A percentile compares a stretch with the other conserved stretches of the same genome.
Conservation (phyloP, 2,797 vertebrate species). For the Eulemur rubriventer region DNA sequence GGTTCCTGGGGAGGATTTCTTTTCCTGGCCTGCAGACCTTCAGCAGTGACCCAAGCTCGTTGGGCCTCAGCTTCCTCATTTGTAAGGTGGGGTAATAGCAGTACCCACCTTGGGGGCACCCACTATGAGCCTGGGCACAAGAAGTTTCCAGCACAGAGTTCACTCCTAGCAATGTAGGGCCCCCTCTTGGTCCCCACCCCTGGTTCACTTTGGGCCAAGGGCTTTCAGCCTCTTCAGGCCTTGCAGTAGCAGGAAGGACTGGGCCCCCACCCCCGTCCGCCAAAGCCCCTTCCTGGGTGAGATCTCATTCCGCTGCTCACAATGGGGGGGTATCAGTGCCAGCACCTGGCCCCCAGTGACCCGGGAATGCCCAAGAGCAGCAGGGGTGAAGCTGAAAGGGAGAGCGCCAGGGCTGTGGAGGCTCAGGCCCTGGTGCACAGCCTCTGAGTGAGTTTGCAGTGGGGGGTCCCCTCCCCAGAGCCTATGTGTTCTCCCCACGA, state of each 20-base stretch:
- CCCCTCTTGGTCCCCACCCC: neutral
- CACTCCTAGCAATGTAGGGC: neutral
- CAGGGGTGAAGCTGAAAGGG: neutral
- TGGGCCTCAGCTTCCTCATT: neutral
- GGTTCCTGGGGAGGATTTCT: neutral
- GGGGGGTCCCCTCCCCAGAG: neutral
- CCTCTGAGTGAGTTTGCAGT: neutral
- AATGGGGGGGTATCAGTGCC: neutral
- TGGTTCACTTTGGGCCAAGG: neutral
- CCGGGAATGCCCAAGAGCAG: neutral
- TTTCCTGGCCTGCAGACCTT: neutral
- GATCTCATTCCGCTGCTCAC: neutral
- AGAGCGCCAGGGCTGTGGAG: neutral
- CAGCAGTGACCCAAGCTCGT: neutral
- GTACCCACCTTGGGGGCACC: neutral
- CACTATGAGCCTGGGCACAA: neutral
- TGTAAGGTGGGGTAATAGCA: neutral
- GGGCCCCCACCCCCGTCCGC: accelerated
- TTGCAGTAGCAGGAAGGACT: neutral
- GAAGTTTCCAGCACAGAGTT: neutral
- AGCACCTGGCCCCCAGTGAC: neutral
- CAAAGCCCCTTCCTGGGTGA: neutral
- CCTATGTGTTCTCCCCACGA: neutral
- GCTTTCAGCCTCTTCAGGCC: neutral
- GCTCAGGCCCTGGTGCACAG: neutral